These are phyloP conservation scores for Bos indicus DNA, from an alignment of 2,113 vertebrate species.

Conservation along the genomic window DNA sequence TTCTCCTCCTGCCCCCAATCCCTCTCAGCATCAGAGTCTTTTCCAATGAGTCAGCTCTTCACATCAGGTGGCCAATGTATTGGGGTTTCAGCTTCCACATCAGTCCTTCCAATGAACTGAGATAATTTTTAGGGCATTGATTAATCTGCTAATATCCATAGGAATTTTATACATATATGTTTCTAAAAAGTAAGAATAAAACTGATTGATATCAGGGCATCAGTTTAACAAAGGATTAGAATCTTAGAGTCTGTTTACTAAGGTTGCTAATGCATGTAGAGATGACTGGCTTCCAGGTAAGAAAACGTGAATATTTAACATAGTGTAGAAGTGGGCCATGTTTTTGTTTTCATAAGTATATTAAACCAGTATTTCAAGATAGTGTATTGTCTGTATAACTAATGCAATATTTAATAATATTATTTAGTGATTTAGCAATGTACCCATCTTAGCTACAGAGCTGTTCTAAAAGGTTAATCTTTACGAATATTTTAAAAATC, in stretches of 20 bases:
- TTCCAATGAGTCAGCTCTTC: background rate
- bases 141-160: background rate
- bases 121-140: background rate
- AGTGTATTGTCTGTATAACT: background rate
- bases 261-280: background rate
- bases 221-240: background rate
- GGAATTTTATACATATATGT: background rate
- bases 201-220: background rate
- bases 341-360: constrained; percentile 15
- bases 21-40: background rate
- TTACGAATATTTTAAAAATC: constrained; percentile 39
- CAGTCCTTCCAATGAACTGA: background rate
- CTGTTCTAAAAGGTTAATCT: background rate
- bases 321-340: background rate
- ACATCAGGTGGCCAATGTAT: background rate
- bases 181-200: background rate
- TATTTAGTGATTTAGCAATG: constrained; percentile 10
- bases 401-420: constrained; percentile 38
- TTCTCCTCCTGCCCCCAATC: background rate
- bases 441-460: constrained; percentile 9
- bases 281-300: background rate
- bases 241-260: background rate
- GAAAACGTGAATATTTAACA: background rate
- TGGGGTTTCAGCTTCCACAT: background rate
- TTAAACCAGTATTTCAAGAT: constrained; percentile 55